These are phyloP conservation scores for Denticeps clupeoides DNA, from an alignment of 2,797 vertebrate species.

Conservation along the genomic window DNA sequence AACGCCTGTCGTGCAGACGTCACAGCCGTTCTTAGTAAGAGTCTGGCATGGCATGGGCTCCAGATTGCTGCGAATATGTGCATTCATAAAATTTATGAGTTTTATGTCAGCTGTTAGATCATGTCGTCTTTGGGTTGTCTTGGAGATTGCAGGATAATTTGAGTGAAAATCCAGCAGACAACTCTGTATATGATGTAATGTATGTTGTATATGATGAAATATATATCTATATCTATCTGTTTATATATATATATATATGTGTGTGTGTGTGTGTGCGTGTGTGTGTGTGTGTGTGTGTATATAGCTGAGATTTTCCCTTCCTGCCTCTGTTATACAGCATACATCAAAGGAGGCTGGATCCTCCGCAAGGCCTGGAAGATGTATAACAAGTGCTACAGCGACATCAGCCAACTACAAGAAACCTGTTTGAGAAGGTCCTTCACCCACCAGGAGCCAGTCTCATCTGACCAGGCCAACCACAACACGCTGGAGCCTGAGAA, in stretches of 20 bases:
- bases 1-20: neutral
- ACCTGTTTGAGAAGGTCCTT: constrained; percentile 67
- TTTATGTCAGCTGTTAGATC: neutral
- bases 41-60: neutral
- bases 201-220: too few relatives aligned
- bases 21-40: neutral
- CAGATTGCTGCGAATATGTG: constrained; percentile 61
- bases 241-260: too few relatives aligned
- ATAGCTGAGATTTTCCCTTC: neutral
- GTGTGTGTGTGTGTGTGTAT: neutral
- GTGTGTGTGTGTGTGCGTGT: too few relatives aligned
- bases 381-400: constrained; percentile 77
- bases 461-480: constrained; percentile 84
- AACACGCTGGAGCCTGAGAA: constrained; percentile 41
- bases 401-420: constrained; percentile 91
- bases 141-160: too few relatives aligned
- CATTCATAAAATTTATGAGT: neutral
- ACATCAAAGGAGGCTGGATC: constrained; percentile 99
- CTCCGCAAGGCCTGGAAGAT: constrained; percentile 94
- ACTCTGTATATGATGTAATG: neutral
- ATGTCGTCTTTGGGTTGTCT: neutral
- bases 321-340: constrained; percentile 59
- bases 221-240: neutral
- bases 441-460: constrained; percentile 58
- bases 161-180: too few relatives aligned